Percentiles rank a stretch among this genome's conserved stretches.
Conservation (phyloP, 2,888 invertebrate genomes). For the Caenorhabditis auriculariae region DNA sequence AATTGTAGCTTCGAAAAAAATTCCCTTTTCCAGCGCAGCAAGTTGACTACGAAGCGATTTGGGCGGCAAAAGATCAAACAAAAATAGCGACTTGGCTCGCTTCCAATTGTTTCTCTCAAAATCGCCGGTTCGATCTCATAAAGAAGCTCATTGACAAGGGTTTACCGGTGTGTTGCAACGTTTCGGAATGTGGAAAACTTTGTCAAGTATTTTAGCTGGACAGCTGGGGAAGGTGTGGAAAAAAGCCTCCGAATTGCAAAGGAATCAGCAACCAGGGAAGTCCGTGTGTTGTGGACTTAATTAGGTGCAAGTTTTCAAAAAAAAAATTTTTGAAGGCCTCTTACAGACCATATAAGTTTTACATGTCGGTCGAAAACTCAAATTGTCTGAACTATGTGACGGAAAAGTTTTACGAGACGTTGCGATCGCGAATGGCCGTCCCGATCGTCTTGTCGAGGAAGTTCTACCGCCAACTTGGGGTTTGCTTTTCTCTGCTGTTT, state of each 20-base stretch:
- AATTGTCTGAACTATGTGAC: slow-evolving; percentile 39
- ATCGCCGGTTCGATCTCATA: neutral
- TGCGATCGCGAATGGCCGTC: neutral
- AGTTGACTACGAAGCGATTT: too few species aligned
- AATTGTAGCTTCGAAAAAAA: too few species aligned
- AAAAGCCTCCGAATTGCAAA: slow-evolving; percentile 15
- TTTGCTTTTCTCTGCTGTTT: neutral
- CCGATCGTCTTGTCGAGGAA: neutral
- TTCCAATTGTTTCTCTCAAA: neutral
- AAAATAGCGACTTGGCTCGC: neutral
- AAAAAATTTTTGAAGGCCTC: neutral
- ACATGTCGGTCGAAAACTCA: slow-evolving; percentile 37
- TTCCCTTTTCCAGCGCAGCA: too few species aligned
- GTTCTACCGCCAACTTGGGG: neutral
- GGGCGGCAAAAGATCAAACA: neutral
- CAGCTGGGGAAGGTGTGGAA: slow-evolving; percentile 19
- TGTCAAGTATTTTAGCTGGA: slow-evolving; percentile 9
- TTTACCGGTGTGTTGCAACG: neutral
- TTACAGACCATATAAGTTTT: slow-evolving; percentile 35
- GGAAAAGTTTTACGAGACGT: slow-evolving; percentile 35
- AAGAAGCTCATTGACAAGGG: neutral
- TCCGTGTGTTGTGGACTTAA: slow-evolving; percentile 17
- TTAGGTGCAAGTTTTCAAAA: slow-evolving; percentile 11
- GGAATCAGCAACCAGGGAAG: slow-evolving; percentile 19
- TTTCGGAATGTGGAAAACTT: neutral